phyloP scores from a whole-genome alignment of 2,797 vertebrate genomes.

The Dromococcyx pavoninus region DNA sequence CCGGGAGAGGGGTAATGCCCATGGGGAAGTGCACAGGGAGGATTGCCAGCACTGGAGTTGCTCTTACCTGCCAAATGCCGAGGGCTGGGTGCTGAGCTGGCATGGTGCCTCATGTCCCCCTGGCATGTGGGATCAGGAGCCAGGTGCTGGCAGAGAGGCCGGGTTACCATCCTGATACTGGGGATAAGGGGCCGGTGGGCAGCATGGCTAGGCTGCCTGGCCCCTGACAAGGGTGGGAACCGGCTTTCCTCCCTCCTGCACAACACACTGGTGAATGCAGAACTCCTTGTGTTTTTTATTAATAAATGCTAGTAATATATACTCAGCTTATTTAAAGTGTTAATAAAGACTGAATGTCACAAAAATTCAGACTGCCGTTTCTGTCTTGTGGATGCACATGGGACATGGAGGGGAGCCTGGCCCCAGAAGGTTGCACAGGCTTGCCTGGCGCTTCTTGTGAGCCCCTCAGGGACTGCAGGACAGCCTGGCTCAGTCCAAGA shows the following conservation, averaged over 20 bases:
- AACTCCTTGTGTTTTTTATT: conserved; percentile 36
- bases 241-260: conserved; percentile 15
- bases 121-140: background rate
- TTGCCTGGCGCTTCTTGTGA: background rate
- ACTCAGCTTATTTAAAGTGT: conserved; percentile 72
- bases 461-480: background rate
- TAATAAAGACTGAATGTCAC: conserved; percentile 54
- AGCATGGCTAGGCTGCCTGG: background rate
- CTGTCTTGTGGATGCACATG: background rate
- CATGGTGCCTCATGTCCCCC: rapidly evolving
- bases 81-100: background rate
- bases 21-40: background rate
- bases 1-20: background rate
- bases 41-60: background rate
- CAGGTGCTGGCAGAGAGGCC: background rate
- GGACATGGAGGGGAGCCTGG: rapidly evolving
- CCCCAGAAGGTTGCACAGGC: background rate
- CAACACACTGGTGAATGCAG: conserved; percentile 47
- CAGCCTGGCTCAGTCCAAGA: background rate
- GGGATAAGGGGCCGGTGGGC: background rate
- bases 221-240: background rate
- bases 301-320: conserved; percentile 72
- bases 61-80: background rate
- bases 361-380: rapidly evolving
- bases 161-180: background rate